A percentile compares a stretch with the other conserved stretches of the same genome.
These are phyloP conservation scores for Molorchus minor DNA, from an alignment of 2,888 invertebrate genomes.

Conservation along the genomic window DNA sequence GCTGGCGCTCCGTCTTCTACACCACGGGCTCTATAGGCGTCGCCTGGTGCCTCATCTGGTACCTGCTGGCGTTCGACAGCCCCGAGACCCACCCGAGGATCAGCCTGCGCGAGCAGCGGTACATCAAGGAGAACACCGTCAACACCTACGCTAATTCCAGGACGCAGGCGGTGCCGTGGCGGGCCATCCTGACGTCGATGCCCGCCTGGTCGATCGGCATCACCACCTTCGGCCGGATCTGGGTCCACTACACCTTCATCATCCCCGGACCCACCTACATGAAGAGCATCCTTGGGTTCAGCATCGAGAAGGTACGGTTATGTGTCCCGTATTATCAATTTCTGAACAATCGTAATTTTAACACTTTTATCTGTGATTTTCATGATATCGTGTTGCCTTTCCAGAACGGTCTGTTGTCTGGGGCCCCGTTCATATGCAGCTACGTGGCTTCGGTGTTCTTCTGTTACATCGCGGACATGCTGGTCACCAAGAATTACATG, in stretches of 20 bases:
- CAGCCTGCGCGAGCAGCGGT: conserved; percentile 70
- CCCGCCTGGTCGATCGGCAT: conserved; percentile 77
- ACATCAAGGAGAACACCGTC: conserved; percentile 70
- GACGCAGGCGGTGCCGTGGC: conserved; percentile 71
- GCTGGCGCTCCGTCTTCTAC: conserved; percentile 76
- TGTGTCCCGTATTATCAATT: not conserved
- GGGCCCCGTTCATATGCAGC: conserved; percentile 75
- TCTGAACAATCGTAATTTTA: not conserved
- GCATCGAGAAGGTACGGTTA: conserved; percentile 67
- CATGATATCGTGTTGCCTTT: conserved; percentile 46
- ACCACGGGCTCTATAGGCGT: conserved; percentile 71
- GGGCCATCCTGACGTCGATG: conserved; percentile 69
- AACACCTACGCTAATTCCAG: conserved; percentile 64
- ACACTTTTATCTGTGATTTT: conserved; percentile 19
- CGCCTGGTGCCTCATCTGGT: conserved; percentile 75
- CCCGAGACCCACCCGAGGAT: conserved; percentile 76
- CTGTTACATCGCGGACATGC: conserved; percentile 73
- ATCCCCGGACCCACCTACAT: conserved; percentile 76
- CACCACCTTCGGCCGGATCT: conserved; percentile 79
- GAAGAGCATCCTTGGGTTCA: conserved; percentile 74
- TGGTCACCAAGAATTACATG: conserved; percentile 68
- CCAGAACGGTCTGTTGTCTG: conserved; percentile 73
- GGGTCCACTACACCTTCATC: conserved; percentile 79
- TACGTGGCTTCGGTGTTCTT: conserved; percentile 76
- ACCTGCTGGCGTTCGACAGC: conserved; percentile 73